Percentiles rank a stretch among this genome's conserved stretches.
phyloP scores from a whole-genome alignment of 2,797 vertebrate genomes.

The Echiichthys vipera region DNA sequence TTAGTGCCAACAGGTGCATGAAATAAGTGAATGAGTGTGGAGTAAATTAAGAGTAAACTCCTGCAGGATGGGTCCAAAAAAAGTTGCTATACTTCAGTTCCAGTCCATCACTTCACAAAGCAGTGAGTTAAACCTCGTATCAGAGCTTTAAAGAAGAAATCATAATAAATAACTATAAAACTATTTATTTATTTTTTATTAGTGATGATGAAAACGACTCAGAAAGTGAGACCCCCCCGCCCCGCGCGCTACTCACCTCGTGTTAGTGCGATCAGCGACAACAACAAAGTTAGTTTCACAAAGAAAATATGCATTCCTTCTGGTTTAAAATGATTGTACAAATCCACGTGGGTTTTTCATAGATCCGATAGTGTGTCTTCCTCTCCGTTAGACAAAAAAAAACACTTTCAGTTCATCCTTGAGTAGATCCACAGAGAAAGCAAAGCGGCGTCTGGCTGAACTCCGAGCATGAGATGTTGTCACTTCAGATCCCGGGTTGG shows the following conservation, averaged over 20 bases:
- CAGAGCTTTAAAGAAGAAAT: not conserved
- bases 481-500: slow-evolving; percentile 67
- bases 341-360: slow-evolving; percentile 84
- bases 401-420: slow-evolving; percentile 52
- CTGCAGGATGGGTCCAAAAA: not conserved
- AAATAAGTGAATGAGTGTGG: not conserved
- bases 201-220: not conserved
- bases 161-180: not conserved
- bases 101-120: not conserved
- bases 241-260: slow-evolving; percentile 75
- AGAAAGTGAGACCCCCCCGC: not conserved
- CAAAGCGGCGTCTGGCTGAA: slow-evolving; percentile 34
- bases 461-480: slow-evolving; percentile 67
- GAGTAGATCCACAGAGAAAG: slow-evolving; percentile 67
- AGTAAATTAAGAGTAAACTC: not conserved
- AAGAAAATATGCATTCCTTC: slow-evolving; percentile 87
- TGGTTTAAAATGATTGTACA: slow-evolving; percentile 74
- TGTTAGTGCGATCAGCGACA: slow-evolving; percentile 79
- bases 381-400: slow-evolving; percentile 41
- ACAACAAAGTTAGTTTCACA: slow-evolving; percentile 81
- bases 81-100: not conserved
- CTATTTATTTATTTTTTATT: not conserved
- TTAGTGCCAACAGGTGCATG: slow-evolving; percentile 29
- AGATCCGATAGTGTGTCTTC: slow-evolving; percentile 79
- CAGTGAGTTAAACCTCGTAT: not conserved